A percentile compares a stretch with the other conserved stretches of the same genome.
Conservation (phyloP, 2,113 vertebrate genomes). For the Nanorana parkeri region DNA sequence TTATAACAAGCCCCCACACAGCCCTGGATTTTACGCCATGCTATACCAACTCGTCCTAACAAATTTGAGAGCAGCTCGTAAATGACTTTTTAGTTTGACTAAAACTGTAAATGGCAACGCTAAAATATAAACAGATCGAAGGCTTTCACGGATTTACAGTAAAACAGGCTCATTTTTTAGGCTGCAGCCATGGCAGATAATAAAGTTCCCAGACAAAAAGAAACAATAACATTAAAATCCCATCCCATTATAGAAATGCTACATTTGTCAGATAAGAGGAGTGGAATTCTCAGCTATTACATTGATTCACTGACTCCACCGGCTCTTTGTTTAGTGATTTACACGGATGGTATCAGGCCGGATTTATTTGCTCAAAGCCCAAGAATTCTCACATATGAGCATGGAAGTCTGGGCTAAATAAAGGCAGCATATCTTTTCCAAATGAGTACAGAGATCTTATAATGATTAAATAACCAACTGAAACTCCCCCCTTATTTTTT, state of each 20-base stretch:
- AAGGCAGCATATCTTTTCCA: no score
- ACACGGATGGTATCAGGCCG: conserved; percentile 5
- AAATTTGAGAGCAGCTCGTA: background rate
- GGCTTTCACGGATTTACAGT: conserved; percentile 29
- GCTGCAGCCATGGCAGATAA: conserved; percentile 17
- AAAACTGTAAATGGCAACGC: conserved; percentile 23
- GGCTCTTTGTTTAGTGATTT: conserved; percentile 32
- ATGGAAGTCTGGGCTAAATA: no score
- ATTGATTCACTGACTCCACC: conserved; percentile 33
- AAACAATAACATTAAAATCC: conserved; percentile 46
- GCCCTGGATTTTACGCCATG: background rate
- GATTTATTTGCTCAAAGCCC: background rate
- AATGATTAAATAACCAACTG: no score
- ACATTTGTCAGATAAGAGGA: conserved; percentile 47
- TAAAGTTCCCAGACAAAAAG: conserved; percentile 34
- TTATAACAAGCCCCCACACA: background rate
- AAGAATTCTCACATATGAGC: background rate
- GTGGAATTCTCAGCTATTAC: conserved; percentile 36
- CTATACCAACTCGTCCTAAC: background rate
- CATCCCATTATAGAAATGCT: conserved; percentile 35
- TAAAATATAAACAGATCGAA: conserved; percentile 37
- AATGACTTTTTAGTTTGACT: conserved; percentile 43
- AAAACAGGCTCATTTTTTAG: conserved; percentile 28
- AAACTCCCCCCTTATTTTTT: no score
- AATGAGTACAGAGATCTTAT: no score